phyloP scores from a whole-genome alignment of 2,888 invertebrate species.

The Bellardia bayeri region DNA sequence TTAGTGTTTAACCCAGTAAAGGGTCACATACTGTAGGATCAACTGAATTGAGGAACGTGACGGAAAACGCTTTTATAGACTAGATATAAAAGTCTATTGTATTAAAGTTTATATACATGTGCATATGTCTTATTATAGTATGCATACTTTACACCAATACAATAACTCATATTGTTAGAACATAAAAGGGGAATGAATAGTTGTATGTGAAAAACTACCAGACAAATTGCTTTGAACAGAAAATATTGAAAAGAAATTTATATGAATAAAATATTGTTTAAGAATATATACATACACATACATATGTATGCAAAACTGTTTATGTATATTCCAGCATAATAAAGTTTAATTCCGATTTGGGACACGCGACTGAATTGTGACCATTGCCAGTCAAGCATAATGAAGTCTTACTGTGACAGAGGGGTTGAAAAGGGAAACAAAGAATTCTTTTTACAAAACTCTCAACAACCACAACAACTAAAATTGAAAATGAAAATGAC shows the following conservation, averaged over 20 bases:
- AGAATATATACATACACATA: background rate
- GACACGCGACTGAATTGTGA: constrained; percentile 76
- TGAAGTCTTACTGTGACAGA: background rate
- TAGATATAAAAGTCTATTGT: background rate
- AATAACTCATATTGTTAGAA: constrained; percentile 23
- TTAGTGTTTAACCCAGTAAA: background rate
- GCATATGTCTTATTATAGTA: constrained; percentile 53
- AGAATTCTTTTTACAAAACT: background rate
- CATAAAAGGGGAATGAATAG: constrained; percentile 10
- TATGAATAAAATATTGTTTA: background rate
- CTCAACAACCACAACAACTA: background rate
- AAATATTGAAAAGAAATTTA: constrained; percentile 55
- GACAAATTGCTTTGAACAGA: constrained; percentile 68
- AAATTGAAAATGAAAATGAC: constrained; percentile 6
- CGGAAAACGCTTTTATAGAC: background rate
- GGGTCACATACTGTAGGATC: background rate
- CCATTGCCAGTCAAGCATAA: constrained; percentile 48
- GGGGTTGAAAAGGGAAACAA: constrained; percentile 10
- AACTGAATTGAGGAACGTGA: constrained; percentile 20
- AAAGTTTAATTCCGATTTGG: constrained; percentile 73
- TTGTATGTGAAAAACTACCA: constrained; percentile 25
- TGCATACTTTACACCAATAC: constrained; percentile 38
- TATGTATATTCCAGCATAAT: constrained; percentile 32
- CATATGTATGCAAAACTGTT: background rate
- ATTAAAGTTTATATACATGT: constrained; percentile 6